Evolutionary conservation across 2,888 invertebrate genomes (phyloP).

Genomic region (Reticulitermes lucifugus): DNA sequence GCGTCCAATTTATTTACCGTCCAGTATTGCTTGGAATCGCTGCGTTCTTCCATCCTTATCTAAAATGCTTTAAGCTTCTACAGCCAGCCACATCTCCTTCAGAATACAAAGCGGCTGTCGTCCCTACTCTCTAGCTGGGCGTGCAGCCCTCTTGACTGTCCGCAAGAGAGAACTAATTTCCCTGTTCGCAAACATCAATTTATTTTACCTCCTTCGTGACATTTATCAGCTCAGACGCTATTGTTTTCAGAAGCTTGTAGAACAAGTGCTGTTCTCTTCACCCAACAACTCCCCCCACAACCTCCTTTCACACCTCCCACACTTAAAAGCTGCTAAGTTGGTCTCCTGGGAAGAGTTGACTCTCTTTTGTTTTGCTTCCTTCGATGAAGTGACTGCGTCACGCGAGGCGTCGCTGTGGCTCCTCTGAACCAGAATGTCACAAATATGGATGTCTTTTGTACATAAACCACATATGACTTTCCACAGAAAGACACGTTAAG

Average conservation of each 20-base stretch:
- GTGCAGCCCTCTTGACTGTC: constrained; percentile 6
- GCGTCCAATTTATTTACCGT: constrained; percentile 27
- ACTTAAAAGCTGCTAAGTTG: constrained; percentile 36
- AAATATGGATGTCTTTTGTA: background rate
- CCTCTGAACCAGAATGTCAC: background rate
- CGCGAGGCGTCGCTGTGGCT: background rate
- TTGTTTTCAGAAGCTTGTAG: constrained; percentile 46
- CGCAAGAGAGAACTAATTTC: constrained; percentile 48
- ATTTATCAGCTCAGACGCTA: constrained; percentile 48
- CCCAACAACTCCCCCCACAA: background rate
- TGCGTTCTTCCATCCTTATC: background rate
- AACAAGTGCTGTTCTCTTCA: constrained; percentile 33
- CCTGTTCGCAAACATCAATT: constrained; percentile 49
- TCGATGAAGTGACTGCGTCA: constrained; percentile 32
- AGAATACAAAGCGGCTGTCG: constrained; percentile 11
- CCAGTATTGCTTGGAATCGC: constrained; percentile 3
- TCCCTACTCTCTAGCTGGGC: background rate
- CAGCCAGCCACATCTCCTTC: constrained; percentile 2
- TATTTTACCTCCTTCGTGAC: constrained; percentile 44
- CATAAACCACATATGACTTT: background rate
- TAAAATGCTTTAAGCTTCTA: background rate
- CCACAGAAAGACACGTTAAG: background rate
- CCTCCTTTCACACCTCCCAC: background rate
- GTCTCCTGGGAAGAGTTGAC: constrained; percentile 27
- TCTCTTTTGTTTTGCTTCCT: constrained; percentile 38